Base-by-base conservation (phyloP, 2,113 vertebrate species). In the Leptodactylus fuscus region DNA sequence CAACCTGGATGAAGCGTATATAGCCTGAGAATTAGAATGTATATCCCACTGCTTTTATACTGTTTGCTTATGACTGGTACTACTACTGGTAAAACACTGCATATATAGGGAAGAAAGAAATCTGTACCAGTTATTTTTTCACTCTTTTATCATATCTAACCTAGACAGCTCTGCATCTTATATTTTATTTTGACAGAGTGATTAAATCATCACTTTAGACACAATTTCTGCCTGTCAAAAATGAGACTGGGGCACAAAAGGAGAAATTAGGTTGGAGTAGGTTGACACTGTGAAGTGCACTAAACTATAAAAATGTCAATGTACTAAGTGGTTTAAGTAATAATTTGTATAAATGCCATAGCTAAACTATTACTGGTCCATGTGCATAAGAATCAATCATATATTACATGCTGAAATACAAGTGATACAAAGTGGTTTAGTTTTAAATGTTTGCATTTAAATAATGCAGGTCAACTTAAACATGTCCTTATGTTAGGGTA, bases 111-210 rank as follows among this genome's bases (percentile, higher is more conserved):
- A 8, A 55, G 16, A 77, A 77, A 51, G 34, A 77, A 12, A 32
- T 41, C 32, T 34, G 34, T 79, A 41, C 22, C 53, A 79, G 49
- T 20, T n/a, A n/a, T 38, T 79, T 58, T 53, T 53, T 55, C 77
- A 60, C 11, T 29, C 32, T 60, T 80, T 80, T 80, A 60, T 60
- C 10, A 4, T 24, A 81, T 62, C 78, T 41, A 44, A 62, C 55
- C n/a, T 81, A 44, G 36, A 58, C 55, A 80, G 53, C 32, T 81
- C 78, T 27, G n/a, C 13, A 16, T 55, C 5, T n/a, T 55, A 55
- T 22, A 49, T 65, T n/a, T 62, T 65, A 81, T 65, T 81, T 81
- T 81, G n/a, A n/a, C n/a, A n/a, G n/a, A n/a, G 78, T 62, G n/a
- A 81, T 81, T 48, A 81, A 81, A 67, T 65, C 41, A 65, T 67